These are phyloP conservation scores for Lasioglossum leucozonium DNA, from an alignment of 2,888 invertebrate genomes.

Conservation along the genomic window DNA sequence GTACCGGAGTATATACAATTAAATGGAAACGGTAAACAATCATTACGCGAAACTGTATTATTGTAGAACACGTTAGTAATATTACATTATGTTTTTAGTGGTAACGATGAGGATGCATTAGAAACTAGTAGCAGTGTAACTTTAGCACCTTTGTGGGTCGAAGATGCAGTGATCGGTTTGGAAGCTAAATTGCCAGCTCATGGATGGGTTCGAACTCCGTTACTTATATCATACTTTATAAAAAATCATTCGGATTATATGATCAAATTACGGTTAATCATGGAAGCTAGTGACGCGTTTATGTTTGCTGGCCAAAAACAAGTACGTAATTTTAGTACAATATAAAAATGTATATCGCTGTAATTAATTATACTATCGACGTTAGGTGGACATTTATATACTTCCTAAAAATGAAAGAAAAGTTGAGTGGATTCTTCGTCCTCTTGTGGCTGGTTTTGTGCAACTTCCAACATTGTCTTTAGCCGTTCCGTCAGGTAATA, in stretches of 20 bases:
- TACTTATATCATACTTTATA: conserved; percentile 90
- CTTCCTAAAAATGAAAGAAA: conserved; percentile 87
- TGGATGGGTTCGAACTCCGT: conserved; percentile 90
- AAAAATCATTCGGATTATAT: conserved; percentile 90
- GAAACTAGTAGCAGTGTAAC: conserved; percentile 86
- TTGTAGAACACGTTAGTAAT: neutral
- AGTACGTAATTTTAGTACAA: conserved; percentile 84
- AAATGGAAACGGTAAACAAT: conserved; percentile 86
- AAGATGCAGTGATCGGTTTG: conserved; percentile 87
- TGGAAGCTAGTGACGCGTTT: conserved; percentile 95
- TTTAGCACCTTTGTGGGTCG: conserved; percentile 86
- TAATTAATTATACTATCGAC: conserved; percentile 13
- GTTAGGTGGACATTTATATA: conserved; percentile 83
- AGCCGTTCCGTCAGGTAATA: conserved; percentile 82
- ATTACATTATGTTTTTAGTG: conserved; percentile 67
- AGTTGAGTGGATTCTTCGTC: conserved; percentile 92
- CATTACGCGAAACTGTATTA: neutral
- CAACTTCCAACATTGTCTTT: conserved; percentile 86
- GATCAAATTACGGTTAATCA: conserved; percentile 89
- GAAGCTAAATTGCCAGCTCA: conserved; percentile 89
- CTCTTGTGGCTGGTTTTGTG: conserved; percentile 88
- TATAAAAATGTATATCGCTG: neutral
- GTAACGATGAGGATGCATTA: conserved; percentile 74
- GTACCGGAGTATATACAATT: conserved; percentile 86
- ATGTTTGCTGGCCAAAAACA: conserved; percentile 98